Evolutionary conservation across 2,888 invertebrate genomes (phyloP).

Genomic region (Stenichneumon culpator): DNA sequence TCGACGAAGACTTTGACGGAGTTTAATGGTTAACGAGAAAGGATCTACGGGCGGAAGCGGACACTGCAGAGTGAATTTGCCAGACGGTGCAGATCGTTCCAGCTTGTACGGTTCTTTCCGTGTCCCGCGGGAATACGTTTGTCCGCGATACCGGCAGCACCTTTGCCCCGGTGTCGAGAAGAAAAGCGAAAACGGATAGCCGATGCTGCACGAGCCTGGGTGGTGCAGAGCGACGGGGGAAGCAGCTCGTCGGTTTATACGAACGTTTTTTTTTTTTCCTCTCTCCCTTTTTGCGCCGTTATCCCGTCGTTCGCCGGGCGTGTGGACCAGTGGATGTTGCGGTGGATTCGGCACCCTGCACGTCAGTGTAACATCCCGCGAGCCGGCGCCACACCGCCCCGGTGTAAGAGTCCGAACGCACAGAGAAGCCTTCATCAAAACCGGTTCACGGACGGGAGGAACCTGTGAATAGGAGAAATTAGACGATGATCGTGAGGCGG

Average conservation of each 20-base stretch:
- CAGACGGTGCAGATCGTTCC: constrained; percentile 34
- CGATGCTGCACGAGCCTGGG: constrained; percentile 24
- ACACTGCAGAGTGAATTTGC: constrained; percentile 42
- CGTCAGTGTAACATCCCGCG: background rate
- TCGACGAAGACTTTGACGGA: constrained; percentile 45
- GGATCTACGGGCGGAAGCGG: constrained; percentile 29
- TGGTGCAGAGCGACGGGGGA: background rate
- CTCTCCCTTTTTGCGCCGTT: background rate
- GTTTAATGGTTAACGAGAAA: constrained; percentile 52
- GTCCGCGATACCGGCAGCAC: constrained; percentile 33
- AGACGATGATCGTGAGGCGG: constrained; percentile 72
- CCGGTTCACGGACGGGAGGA: constrained; percentile 72
- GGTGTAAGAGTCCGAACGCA: constrained; percentile 22
- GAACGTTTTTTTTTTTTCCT: constrained; percentile 3
- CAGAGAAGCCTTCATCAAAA: constrained; percentile 72
- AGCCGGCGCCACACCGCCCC: too few relatives aligned
- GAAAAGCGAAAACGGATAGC: constrained; percentile 63
- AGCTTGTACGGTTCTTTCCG: background rate
- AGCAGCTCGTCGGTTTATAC: constrained; percentile 18
- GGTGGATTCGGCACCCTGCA: background rate
- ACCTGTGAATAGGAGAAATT: constrained; percentile 76
- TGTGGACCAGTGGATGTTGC: background rate
- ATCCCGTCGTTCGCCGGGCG: background rate
- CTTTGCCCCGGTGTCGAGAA: constrained; percentile 49
- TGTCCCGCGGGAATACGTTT: constrained; percentile 9